A percentile compares a stretch with the other conserved stretches of the same genome.
These are phyloP conservation scores for Epicampocera succincta DNA, from an alignment of 2,888 invertebrate species.

Conservation along the genomic window DNA sequence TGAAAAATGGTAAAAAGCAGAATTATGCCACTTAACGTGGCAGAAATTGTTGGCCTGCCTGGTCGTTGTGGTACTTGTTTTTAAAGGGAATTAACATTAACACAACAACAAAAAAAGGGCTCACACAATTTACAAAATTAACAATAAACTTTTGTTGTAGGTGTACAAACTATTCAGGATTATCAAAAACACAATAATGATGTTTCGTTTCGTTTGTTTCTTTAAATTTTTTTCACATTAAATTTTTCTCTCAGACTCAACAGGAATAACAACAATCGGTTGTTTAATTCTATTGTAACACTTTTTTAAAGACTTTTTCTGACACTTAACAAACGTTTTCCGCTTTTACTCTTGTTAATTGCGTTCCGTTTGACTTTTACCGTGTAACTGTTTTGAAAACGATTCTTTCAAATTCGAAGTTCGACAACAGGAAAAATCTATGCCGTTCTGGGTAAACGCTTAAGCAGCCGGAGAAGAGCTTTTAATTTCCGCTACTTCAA, in stretches of 20 bases:
- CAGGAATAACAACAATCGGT: neutral
- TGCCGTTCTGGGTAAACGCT: conserved; percentile 60
- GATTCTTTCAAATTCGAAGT: conserved; percentile 5
- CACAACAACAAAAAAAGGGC: conserved; percentile 27
- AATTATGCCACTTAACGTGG: conserved; percentile 7
- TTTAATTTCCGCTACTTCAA: neutral
- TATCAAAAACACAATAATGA: conserved; percentile 4
- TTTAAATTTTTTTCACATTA: neutral
- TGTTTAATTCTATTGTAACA: neutral
- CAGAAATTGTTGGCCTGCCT: conserved; percentile 21
- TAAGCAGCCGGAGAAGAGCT: conserved; percentile 30
- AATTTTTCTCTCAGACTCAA: neutral
- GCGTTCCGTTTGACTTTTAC: conserved; percentile 51
- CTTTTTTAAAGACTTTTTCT: conserved; percentile 2
- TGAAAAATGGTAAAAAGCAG: neutral
- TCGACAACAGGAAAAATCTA: conserved; percentile 41
- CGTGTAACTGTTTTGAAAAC: conserved; percentile 60
- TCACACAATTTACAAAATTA: conserved; percentile 10
- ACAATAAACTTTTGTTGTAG: neutral
- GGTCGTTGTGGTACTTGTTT: neutral
- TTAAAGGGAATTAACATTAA: conserved; percentile 5
- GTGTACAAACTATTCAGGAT: neutral
- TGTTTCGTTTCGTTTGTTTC: neutral
- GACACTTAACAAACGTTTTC: neutral
- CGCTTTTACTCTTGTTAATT: conserved; percentile 9